These are phyloP conservation scores for Yponomeuta evonymella DNA, from an alignment of 2,888 invertebrate genomes.

Conservation along the genomic window DNA sequence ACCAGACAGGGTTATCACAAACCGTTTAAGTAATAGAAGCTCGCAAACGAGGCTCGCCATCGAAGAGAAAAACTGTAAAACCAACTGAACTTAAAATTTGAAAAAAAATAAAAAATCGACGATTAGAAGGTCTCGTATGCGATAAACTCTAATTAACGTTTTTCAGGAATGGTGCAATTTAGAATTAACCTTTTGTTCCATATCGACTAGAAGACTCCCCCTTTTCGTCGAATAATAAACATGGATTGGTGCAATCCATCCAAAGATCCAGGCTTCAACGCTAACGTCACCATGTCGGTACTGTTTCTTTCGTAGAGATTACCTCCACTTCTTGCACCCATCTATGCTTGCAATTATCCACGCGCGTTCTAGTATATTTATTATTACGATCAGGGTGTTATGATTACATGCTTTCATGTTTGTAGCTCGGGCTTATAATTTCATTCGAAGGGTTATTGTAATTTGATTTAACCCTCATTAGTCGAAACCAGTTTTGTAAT, in stretches of 20 bases:
- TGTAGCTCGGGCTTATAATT: background rate
- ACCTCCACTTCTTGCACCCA: background rate
- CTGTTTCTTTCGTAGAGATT: background rate
- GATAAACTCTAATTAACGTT: too few relatives aligned
- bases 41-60: too few relatives aligned
- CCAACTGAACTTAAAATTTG: too few relatives aligned
- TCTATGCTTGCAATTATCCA: background rate
- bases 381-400: constrained; percentile 1
- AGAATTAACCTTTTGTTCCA: too few relatives aligned
- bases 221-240: background rate
- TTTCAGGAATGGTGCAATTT: too few relatives aligned
- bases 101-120: too few relatives aligned
- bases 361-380: constrained; percentile 1
- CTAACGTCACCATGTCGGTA: background rate
- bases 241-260: background rate
- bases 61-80: too few relatives aligned
- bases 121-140: too few relatives aligned
- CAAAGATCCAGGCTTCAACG: too few relatives aligned
- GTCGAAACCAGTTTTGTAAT: too few relatives aligned
- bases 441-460: background rate
- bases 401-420: background rate
- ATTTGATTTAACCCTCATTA: background rate
- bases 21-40: too few relatives aligned
- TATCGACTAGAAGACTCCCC: background rate
- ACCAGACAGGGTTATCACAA: too few relatives aligned